Evolutionary conservation across 2,113 vertebrate genomes (phyloP), one percentile per base, ranked within the genome.

Genomic region (Chinchilla lanigera): DNA sequence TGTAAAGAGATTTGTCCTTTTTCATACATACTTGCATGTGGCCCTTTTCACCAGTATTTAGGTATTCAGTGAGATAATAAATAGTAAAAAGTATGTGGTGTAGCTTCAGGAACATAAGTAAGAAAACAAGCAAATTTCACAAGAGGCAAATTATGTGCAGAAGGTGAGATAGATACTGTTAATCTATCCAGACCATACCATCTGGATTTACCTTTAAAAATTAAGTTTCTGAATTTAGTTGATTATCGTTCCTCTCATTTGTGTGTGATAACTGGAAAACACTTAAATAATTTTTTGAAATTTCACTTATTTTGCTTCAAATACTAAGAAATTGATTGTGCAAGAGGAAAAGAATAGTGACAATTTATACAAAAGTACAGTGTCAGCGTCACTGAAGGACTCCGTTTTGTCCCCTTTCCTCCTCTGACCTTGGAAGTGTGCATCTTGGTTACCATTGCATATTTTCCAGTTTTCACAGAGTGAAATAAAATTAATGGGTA

Each of bases 401-500:
- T 73, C 56, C 52, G 33, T 38, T 26, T n/a, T 81, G 5, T 3
- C 9, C 19, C 28, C 56, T 52, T 84, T 47, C 44, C 60, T 20
- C 60, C 47, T 95, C 92, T 50, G 75, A 80, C 4, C 67, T 80
- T 84, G 33, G 14, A 60, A 82, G 26, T 89, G 19, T 80, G 16
- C 41, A 80, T 87, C n/a, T 96, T 80, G 50, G 41, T 69, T 86
- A 89, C 52, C 24, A 24, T 28, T 63, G 65, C 44, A 60, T 95
- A 95, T 52, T 96, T 98, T 96, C 95, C 84, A 96, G 75, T 28
- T 77, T 93, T 89, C 61, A 87, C 47, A 38, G 54, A 87, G 52
- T 81, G 52, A 96, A 96, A 69, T 89, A 84, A 97, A 93, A 84
- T 81, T 90, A 89, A 96, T 96, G 56, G 94, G 67, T 80, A 96